Evolutionary conservation across 2,113 vertebrate genomes (phyloP).

Genomic region (Guaruba guarouba): DNA sequence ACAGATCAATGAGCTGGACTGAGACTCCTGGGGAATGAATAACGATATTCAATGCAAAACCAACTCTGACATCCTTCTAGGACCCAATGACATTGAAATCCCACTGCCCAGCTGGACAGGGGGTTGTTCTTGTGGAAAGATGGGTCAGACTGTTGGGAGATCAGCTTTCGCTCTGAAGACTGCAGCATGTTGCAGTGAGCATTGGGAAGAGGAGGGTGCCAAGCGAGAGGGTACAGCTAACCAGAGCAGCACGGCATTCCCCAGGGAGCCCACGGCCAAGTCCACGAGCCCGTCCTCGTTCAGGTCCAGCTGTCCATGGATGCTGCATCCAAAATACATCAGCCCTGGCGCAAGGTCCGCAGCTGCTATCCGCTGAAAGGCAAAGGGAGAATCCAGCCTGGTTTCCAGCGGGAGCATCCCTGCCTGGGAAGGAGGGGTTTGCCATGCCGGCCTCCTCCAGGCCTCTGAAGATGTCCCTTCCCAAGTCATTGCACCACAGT

Average conservation of each 20-base stretch:
- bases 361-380: slow-evolving; percentile 85
- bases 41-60: background rate
- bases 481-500: rapidly evolving
- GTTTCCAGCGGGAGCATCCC: background rate
- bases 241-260: slow-evolving; percentile 90
- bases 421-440: background rate
- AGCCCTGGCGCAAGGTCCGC: slow-evolving; percentile 78
- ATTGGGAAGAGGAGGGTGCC: background rate
- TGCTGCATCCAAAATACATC: slow-evolving; percentile 92
- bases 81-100: rapidly evolving
- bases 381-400: background rate
- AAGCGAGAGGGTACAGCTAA: slow-evolving; percentile 59
- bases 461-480: rapidly evolving
- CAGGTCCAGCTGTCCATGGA: slow-evolving; percentile 93
- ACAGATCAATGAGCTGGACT: background rate
- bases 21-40: background rate
- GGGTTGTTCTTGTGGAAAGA: rapidly evolving
- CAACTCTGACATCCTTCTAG: too few relatives aligned
- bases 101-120: rapidly evolving
- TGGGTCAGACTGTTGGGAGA: background rate
- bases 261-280: slow-evolving; percentile 89
- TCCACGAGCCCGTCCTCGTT: slow-evolving; percentile 89
- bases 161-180: rapidly evolving
- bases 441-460: rapidly evolving
- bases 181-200: rapidly evolving